Base-by-base conservation (phyloP, 2,113 vertebrate species). In the Dermatemys mawii region DNA sequence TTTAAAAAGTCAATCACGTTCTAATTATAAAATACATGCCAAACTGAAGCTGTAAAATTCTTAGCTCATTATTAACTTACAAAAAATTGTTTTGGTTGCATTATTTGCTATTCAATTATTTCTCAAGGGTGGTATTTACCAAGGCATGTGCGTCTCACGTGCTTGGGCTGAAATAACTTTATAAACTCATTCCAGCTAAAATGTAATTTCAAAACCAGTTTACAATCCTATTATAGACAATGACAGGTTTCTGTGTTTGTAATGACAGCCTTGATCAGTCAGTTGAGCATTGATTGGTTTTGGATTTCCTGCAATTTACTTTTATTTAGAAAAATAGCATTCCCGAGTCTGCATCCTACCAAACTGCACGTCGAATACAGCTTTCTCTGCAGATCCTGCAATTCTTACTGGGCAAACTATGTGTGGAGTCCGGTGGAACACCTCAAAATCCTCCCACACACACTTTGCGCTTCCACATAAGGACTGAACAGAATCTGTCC, bases 61-160 rank as follows among this genome's bases (percentile, higher is more conserved):
- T 91, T 87, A 63, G 82, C 81, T 87, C 1, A 49, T 96, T 91
- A 91, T 92, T 93, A 84, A 82, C 80, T 95, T 95, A 54, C 93
- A 96, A 93, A 89, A 10, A 91, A 92, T 93, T 92, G 44, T 91
- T 96, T 96, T 95, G 91, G 90, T 95, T 93, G n/a, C 24, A 16
- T 27, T 54, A 41, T 81, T 81, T 55, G 12, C 48, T 29, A 0
- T 92, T 93, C 87, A 93, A 63, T 91, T 97, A 81, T 85, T 96
- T 95, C 93, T 81, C 88, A 90, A 84, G 92, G 86, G 80, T 90
- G 81, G 51, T 92, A 89, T 96, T 96, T 96, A 94, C 94, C 94
- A 83, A 95, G 73, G 84, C 91, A 97, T 98, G 92, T 85, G 91
- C 95, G 95, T 96, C 93, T 97, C 97, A 96, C 90, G 86, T 93